phyloP scores from a whole-genome alignment of 1,140 invertebrate species.

The Drosophila kikkawai region DNA sequence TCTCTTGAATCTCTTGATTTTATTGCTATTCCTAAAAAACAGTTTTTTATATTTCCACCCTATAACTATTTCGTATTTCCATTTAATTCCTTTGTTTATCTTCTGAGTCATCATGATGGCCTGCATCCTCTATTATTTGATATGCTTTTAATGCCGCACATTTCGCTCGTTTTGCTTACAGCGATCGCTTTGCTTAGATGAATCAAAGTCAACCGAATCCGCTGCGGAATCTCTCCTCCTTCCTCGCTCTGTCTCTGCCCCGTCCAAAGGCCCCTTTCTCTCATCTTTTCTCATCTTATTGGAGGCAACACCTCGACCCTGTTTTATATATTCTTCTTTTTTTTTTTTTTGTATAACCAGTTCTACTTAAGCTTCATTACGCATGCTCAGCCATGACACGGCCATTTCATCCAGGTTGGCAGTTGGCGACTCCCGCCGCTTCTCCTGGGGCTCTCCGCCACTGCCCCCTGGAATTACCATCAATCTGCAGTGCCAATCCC shows the following conservation, averaged over 20 bases:
- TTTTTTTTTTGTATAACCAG: conserved; percentile 63
- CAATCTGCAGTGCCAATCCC: conserved; percentile 53
- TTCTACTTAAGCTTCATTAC: conserved; percentile 83
- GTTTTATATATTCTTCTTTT: conserved; percentile 8
- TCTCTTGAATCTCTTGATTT: background rate
- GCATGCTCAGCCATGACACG: conserved; percentile 80
- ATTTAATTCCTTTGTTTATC: background rate
- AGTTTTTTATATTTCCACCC: background rate
- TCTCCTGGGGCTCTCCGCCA: background rate
- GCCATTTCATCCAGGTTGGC: conserved; percentile 50
- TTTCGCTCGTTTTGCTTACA: conserved; percentile 1
- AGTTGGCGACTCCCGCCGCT: conserved; percentile 18
- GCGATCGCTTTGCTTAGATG: conserved; percentile 24
- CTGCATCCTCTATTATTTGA: conserved; percentile 8
- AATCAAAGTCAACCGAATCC: conserved; percentile 28
- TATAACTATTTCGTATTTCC: background rate
- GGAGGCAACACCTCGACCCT: conserved; percentile 24
- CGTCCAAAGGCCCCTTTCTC: background rate
- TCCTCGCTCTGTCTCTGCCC: background rate
- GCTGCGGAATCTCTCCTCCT: conserved; percentile 9
- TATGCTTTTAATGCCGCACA: conserved; percentile 2
- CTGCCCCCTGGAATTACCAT: conserved; percentile 39
- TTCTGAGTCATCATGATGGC: conserved; percentile 6
- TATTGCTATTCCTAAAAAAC: background rate
- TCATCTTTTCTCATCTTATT: conserved; percentile 26